Evolutionary conservation across 2,113 vertebrate genomes (phyloP), one percentile per base, ranked within the genome.

Genomic region (Actenoides lindsayi): DNA sequence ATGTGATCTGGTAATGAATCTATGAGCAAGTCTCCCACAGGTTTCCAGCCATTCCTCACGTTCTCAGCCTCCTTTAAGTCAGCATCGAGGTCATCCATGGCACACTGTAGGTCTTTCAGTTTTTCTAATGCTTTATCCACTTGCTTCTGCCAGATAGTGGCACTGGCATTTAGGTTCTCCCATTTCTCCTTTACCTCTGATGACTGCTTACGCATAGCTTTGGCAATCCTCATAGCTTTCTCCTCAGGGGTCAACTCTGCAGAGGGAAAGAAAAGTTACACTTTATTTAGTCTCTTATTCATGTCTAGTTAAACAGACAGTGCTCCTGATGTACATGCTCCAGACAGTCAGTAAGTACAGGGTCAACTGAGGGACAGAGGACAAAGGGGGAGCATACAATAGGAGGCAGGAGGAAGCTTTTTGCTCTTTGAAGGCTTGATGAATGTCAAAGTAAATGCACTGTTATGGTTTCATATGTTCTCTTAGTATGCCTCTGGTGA

Each of bases 1-100:
- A 99, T 99, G 97, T 99, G 99, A 84, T 99, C 99, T 97, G 99
- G 99, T 87, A 99, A 98, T 0, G 99, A 99, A 97, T 99, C 99
- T 33, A 99, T 99, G 30, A 99, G 98, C 80, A 99, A 97, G 92
- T 99, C 99, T 64, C 99, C 99, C 64, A 99, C 98, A 0, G 99
- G 98, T 97, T 99, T 99, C 99, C 99, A 99, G 75, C 96, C 96
- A 8, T 97, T 98, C 54, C 98, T 98, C 96, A 98, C 97, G 1
- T 99, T 98, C 97, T 99, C 99, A 2, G 98, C 98, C 64, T 97
- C 98, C 79, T 98, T 98, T 94, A 99, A 96, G 86, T 98, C 98
- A 59, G 98, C 98, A 59, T 99, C 99, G 3, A 99, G 98, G 89
- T 99, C 99, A 92, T 99, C 99, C 99, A 99, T 99, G 64, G 99